These are phyloP conservation scores for Helicoverpa zea DNA, from an alignment of 1,140 invertebrate genomes.

Conservation along the genomic window DNA sequence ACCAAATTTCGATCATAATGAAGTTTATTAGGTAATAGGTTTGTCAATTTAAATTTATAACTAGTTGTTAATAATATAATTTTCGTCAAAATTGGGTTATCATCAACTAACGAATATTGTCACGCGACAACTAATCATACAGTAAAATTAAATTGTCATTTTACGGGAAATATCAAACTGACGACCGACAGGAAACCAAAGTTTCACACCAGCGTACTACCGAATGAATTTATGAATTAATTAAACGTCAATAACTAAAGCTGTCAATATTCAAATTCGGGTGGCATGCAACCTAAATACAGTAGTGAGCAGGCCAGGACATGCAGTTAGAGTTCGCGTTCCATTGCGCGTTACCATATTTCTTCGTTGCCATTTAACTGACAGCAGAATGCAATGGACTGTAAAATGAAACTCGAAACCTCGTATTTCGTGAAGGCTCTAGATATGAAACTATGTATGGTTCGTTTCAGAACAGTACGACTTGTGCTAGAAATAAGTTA, in stretches of 20 bases:
- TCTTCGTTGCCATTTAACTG: constrained; percentile 11
- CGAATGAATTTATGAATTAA: constrained; percentile 46
- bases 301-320: neutral
- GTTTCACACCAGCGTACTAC: constrained; percentile 33
- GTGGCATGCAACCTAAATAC: neutral
- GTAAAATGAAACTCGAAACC: constrained; percentile 28
- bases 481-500: neutral
- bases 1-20: neutral
- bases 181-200: constrained; percentile 40
- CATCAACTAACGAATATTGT: constrained; percentile 42
- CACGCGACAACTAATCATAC: constrained; percentile 38
- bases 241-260: constrained; percentile 48
- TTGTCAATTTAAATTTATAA: constrained; percentile 25
- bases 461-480: constrained; percentile 19
- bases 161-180: constrained; percentile 34
- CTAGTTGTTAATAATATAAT: constrained; percentile 1
- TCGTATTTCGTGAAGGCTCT: constrained; percentile 15
- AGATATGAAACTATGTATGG: neutral
- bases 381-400: constrained; percentile 9
- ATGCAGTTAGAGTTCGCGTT: neutral
- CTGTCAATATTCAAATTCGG: constrained; percentile 44
- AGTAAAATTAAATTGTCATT: constrained; percentile 42
- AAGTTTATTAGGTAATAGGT: constrained; percentile 2
- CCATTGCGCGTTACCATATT: constrained; percentile 6
- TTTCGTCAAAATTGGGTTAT: constrained; percentile 24